Percentiles rank a stretch among this genome's conserved stretches.
Evolutionary conservation across 2,113 vertebrate genomes (phyloP).

Genomic region (Cyanoderma ruficeps): DNA sequence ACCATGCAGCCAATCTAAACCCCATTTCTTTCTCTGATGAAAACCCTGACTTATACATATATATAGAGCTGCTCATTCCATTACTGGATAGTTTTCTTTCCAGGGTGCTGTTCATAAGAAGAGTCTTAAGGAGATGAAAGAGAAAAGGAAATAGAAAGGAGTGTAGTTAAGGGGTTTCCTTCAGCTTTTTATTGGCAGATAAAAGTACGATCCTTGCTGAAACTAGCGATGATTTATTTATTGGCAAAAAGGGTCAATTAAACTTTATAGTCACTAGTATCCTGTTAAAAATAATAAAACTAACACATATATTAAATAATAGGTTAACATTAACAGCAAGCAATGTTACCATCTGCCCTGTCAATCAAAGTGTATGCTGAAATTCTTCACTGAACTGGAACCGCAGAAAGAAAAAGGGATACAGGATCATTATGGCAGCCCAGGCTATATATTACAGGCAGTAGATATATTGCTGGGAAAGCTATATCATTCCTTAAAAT

Average conservation of each 20-base stretch:
- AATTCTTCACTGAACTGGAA: conserved; percentile 52
- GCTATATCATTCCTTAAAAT: conserved; percentile 37
- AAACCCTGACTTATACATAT: background rate
- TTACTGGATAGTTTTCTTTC: background rate
- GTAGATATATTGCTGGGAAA: conserved; percentile 38
- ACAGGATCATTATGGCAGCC: background rate
- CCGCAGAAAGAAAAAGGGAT: background rate
- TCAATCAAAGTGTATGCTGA: background rate
- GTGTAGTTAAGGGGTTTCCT: background rate
- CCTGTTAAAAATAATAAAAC: conserved; percentile 28
- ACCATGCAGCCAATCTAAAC: background rate
- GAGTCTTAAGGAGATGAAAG: background rate
- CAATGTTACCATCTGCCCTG: conserved; percentile 1
- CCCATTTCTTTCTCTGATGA: background rate
- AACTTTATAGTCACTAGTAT: conserved; percentile 28
- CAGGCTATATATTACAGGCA: conserved; percentile 6
- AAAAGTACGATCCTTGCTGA: conserved; percentile 3
- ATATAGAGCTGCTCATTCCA: background rate
- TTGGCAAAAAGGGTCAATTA: conserved; percentile 17
- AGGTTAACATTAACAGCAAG: background rate
- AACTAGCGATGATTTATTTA: background rate
- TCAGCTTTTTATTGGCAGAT: conserved; percentile 19
- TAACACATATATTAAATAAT: conserved; percentile 24
- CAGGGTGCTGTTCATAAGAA: background rate
- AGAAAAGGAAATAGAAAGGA: background rate